Base-by-base conservation (phyloP, 35 echinoderm and acorn worm genomes). In the Apostichopus californicus region DNA sequence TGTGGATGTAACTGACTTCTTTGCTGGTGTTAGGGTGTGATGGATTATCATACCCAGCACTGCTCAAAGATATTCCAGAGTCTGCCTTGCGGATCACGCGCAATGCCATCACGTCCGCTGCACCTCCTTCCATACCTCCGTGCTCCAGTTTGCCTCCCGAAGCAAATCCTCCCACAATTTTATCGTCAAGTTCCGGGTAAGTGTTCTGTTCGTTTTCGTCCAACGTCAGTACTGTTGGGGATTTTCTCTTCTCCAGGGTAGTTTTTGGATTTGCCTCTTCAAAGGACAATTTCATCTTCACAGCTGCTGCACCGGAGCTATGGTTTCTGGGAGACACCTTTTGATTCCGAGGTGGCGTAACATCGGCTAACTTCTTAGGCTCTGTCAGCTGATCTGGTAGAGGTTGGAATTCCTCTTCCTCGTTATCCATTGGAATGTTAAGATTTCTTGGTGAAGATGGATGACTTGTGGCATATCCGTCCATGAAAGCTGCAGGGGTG, bases 351-450 rank as follows among this genome's bases (percentile, higher is more conserved):
- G 89, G 73, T 8, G 89, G 89, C 2, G 89, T 78, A 10, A 91
- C 89, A 12, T 72, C 86, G 21, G 86, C 86, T 13, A 89, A 75
- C 73, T 91, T 91, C 20, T 79, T 57, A 10, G 34, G 73, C 18
- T 91, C 89, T 10, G 54, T 17, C 18, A 91, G 55, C 25, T 91
- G 72, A 68, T 91, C 72, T 0, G 89, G 89, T 21, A 91, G 73
- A 9, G 17, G 71, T 73, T 78, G 15, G n/a, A 78, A 91, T 85
- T 85, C 81, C 3, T 46, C 34, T 8, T 85, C 55, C 10, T 60
- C 56, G 9, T 59, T 85, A 8, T 83, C 52, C 55, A 58, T 13
- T 23, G 54, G 81, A 85, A 85, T 85, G 81, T 24, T 85, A 22
- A 56, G 1, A 22, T 9, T 55, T 85, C 17, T 14, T 25, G 57